Evolutionary conservation across 2,888 invertebrate species (phyloP).

Genomic region (Gibbula magus): DNA sequence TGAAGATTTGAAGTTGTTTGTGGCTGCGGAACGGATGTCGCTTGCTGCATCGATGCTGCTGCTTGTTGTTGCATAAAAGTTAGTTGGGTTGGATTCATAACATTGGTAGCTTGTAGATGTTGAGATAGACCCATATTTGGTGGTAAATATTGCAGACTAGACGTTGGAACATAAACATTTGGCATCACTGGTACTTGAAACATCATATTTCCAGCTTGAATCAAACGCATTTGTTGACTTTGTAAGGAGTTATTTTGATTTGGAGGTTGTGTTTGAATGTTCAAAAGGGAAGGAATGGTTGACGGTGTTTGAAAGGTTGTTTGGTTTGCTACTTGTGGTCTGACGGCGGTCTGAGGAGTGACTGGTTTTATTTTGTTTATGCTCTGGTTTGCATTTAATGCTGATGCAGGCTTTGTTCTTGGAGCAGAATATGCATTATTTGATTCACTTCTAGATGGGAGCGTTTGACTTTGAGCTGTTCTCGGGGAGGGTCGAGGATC

Average conservation of each 20-base stretch:
- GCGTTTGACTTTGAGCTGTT: neutral
- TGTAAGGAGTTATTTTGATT: neutral
- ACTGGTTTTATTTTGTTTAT: neutral
- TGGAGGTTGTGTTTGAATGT: neutral
- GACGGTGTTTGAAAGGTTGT: neutral
- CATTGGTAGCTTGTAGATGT: neutral
- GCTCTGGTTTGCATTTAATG: neutral
- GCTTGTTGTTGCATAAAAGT: too few species aligned
- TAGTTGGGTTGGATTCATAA: neutral
- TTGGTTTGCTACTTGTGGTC: too few species aligned
- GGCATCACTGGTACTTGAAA: neutral
- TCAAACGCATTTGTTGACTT: conserved; percentile 12
- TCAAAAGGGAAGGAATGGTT: neutral
- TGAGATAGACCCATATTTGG: neutral
- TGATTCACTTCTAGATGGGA: neutral
- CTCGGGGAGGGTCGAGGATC: neutral
- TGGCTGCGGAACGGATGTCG: too few species aligned
- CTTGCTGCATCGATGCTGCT: too few species aligned
- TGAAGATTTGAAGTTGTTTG: too few species aligned
- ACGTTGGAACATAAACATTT: neutral
- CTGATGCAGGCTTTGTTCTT: too few species aligned
- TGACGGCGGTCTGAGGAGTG: neutral
- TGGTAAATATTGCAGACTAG: neutral
- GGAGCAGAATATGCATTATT: neutral
- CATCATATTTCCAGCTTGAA: neutral